A percentile compares a stretch with the other conserved stretches of the same genome.
Evolutionary conservation across 2,888 invertebrate genomes (phyloP).

Genomic region (Dermolepida albohirtum): DNA sequence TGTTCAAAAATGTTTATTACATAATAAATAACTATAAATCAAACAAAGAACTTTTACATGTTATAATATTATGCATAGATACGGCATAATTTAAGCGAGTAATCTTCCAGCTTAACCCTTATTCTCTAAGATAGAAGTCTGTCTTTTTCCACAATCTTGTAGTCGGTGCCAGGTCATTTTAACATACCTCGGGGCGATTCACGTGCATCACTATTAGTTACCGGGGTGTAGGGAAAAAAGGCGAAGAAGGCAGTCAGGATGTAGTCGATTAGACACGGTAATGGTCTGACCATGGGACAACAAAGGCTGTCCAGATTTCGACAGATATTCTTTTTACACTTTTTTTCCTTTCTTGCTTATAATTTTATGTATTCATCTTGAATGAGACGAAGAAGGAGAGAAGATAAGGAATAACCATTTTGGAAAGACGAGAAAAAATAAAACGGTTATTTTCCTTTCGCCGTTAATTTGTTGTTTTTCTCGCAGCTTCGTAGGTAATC

Average conservation of each 20-base stretch:
- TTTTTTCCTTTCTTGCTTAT: background rate
- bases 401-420: too few relatives aligned
- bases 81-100: too few relatives aligned
- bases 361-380: too few relatives aligned
- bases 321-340: constrained; percentile 12
- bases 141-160: constrained; percentile 1
- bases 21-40: too few relatives aligned
- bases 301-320: constrained; percentile 23
- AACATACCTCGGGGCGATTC: constrained; percentile 38
- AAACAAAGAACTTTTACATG: too few relatives aligned
- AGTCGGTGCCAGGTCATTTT: constrained; percentile 33
- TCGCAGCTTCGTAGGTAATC: too few relatives aligned
- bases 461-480: too few relatives aligned
- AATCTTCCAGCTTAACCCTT: background rate
- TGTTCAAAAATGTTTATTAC: too few relatives aligned
- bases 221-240: background rate
- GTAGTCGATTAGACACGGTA: constrained; percentile 62
- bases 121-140: constrained; percentile 7
- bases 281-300: constrained; percentile 48
- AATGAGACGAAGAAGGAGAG: too few relatives aligned
- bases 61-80: too few relatives aligned
- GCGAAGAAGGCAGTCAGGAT: constrained; percentile 54
- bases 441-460: too few relatives aligned
- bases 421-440: too few relatives aligned
- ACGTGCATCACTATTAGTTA: constrained; percentile 35